phyloP scores from a whole-genome alignment of 2,797 vertebrate species.

The Hipposideros larvatus region DNA sequence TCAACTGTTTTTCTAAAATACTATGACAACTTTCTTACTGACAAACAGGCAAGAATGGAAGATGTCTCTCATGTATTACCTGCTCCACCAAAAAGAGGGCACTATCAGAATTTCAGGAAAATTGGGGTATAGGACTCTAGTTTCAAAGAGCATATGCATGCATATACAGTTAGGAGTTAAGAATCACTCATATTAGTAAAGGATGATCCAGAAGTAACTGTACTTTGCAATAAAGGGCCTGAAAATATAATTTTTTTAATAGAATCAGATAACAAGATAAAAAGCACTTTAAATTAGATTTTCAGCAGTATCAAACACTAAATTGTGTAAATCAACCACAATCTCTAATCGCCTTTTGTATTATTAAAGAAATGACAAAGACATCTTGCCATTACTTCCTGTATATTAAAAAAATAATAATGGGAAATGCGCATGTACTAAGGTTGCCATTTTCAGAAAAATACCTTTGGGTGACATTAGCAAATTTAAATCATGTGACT shows the following conservation, averaged over 20 bases:
- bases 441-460: constrained; percentile 36
- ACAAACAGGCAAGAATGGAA: background rate
- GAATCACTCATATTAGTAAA: background rate
- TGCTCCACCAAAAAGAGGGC: background rate
- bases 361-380: constrained; percentile 24
- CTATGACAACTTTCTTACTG: background rate
- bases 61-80: background rate
- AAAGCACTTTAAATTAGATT: constrained; percentile 22
- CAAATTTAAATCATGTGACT: constrained; percentile 7
- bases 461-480: background rate
- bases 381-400: background rate
- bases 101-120: background rate
- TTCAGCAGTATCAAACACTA: background rate
- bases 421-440: background rate
- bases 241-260: constrained; percentile 42
- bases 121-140: background rate
- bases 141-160: background rate
- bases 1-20: background rate
- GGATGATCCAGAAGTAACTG: background rate
- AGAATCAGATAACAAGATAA: background rate
- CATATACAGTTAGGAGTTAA: background rate
- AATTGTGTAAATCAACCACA: constrained; percentile 55
- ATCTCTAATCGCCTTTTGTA: background rate
- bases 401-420: constrained; percentile 21
- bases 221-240: background rate